Conservation (phyloP, 1,140 invertebrate species). For the Leptinotarsa texana region DNA sequence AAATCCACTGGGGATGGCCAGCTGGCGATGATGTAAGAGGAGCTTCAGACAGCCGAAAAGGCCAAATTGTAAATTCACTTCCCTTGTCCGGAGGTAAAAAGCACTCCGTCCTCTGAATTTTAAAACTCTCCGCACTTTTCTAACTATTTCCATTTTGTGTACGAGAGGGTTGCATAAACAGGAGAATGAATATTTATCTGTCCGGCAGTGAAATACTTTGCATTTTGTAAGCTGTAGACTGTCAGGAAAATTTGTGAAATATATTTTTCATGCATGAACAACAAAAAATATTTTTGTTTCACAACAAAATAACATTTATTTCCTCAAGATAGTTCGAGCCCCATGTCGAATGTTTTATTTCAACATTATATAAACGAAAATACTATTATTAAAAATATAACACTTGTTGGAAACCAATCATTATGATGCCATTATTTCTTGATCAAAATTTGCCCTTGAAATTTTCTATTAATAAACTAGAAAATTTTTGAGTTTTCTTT, state of each 20-base stretch:
- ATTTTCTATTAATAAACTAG: no score
- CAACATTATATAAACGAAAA: background rate
- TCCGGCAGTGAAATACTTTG: background rate
- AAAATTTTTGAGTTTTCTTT: no score
- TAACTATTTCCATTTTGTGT: conserved; percentile 6
- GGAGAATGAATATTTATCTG: background rate
- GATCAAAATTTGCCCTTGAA: no score
- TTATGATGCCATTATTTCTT: no score
- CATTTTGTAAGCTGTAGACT: background rate
- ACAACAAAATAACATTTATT: no score
- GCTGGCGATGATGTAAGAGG: conserved; percentile 52
- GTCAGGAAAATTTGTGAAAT: background rate
- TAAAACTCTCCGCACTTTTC: conserved; percentile 38
- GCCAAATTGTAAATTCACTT: conserved; percentile 55
- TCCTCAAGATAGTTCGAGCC: background rate
- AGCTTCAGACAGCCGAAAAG: conserved; percentile 47
- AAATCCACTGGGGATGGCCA: conserved; percentile 52
- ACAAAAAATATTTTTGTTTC: background rate
- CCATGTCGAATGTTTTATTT: background rate
- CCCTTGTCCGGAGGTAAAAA: conserved; percentile 54
- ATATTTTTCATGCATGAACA: background rate
- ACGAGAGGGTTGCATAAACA: conserved; percentile 5
- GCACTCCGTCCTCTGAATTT: conserved; percentile 49
- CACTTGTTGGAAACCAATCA: no score
- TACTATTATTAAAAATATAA: background rate